These are phyloP conservation scores for Sesia bembeciformis DNA, from an alignment of 2,888 invertebrate species.

Conservation along the genomic window DNA sequence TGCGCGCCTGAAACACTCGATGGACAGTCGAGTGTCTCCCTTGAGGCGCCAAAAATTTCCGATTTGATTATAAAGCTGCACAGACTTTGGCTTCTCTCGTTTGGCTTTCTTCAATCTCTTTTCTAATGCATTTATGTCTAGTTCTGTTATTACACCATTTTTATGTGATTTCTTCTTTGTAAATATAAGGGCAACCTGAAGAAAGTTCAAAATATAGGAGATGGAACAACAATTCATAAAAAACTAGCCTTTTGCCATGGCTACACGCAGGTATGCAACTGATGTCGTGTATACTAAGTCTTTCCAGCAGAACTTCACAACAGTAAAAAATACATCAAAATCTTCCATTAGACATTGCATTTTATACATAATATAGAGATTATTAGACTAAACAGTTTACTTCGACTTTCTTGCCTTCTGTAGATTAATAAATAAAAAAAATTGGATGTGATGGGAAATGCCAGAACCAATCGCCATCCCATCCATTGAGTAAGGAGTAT, in stretches of 20 bases:
- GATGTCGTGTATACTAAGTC: neutral
- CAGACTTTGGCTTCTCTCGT: constrained; percentile 87
- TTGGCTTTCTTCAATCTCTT: constrained; percentile 84
- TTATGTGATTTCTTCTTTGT: constrained; percentile 77
- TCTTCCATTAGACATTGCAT: too few species aligned
- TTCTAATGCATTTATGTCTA: constrained; percentile 84
- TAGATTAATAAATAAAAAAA: too few species aligned
- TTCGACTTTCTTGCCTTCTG: too few species aligned
- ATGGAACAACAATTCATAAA: too few species aligned
- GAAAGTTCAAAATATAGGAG: constrained; percentile 9
- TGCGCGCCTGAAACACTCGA: constrained; percentile 91
- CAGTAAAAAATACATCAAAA: too few species aligned
- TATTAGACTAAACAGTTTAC: too few species aligned
- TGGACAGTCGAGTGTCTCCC: constrained; percentile 89
- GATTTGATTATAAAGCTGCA: constrained; percentile 91
- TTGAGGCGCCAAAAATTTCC: constrained; percentile 94
- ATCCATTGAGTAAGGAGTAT: too few species aligned
- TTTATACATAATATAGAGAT: too few species aligned
- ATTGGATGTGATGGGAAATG: too few species aligned
- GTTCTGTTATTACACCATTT: constrained; percentile 74
- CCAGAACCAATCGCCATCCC: too few species aligned
- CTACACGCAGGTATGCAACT: neutral
- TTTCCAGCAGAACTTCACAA: too few species aligned
- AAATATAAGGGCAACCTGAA: constrained; percentile 81
- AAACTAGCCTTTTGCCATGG: too few species aligned